These are phyloP conservation scores for Hoplias malabaricus DNA, from an alignment of 2,113 vertebrate species.

Conservation along the genomic window DNA sequence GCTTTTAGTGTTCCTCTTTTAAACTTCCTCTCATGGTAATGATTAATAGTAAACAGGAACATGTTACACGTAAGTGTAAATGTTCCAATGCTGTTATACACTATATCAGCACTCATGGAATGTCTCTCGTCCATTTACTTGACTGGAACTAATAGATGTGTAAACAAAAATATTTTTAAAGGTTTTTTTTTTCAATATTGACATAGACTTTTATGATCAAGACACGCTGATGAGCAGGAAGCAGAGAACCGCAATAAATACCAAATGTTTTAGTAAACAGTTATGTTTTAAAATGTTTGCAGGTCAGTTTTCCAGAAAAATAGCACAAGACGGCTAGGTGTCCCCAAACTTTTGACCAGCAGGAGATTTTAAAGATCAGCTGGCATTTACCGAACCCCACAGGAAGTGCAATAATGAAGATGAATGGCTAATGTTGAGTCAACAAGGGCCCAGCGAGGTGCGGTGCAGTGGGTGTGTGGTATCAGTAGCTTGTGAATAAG, in stretches of 20 bases:
- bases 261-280: neutral
- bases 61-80: no score
- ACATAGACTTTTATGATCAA: neutral
- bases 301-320: neutral
- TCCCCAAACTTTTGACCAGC: neutral
- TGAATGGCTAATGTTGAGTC: neutral
- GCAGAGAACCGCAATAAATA: neutral
- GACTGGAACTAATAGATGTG: no score
- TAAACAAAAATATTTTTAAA: no score
- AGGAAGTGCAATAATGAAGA: conserved; percentile 2
- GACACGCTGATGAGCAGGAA: no score
- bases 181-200: no score
- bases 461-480: conserved; percentile 9
- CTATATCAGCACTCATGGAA: no score
- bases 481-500: conserved; percentile 22
- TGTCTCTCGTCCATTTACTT: no score
- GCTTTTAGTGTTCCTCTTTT: no score
- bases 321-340: neutral
- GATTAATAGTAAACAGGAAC: no score
- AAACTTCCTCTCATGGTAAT: no score
- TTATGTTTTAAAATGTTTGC: neutral
- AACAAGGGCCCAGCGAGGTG: conserved; percentile 18
- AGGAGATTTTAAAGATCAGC: neutral
- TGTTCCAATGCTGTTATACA: no score
- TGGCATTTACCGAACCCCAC: neutral